Evolutionary conservation across 2,888 invertebrate genomes (phyloP).

Genomic region (Athalia cordata): DNA sequence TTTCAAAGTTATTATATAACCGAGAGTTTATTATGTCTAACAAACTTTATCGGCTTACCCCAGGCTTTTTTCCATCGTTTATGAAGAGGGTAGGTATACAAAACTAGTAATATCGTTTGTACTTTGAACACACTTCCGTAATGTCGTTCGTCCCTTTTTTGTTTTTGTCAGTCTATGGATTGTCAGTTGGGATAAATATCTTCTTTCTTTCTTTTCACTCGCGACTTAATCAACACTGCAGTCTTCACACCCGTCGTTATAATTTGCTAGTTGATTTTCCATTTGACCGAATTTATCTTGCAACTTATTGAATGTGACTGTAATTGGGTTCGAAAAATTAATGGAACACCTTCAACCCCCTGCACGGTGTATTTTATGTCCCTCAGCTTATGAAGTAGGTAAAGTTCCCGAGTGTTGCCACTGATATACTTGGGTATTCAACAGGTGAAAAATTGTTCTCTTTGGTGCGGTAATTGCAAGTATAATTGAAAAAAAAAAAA

Average conservation of each 20-base stretch:
- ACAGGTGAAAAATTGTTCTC: too few relatives aligned
- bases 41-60: constrained; percentile 19
- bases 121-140: neutral
- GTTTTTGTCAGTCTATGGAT: neutral
- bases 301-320: neutral
- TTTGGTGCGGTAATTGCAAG: too few relatives aligned
- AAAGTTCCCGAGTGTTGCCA: neutral
- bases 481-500: too few relatives aligned
- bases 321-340: neutral
- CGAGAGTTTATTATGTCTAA: neutral
- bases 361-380: neutral
- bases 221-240: neutral
- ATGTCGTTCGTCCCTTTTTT: neutral
- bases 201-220: neutral
- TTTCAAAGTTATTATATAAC: too few relatives aligned
- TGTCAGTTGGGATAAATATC: neutral
- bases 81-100: neutral
- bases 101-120: neutral
- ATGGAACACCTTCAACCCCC: too few relatives aligned
- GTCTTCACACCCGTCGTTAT: neutral
- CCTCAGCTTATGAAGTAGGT: neutral
- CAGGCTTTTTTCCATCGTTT: constrained; percentile 33
- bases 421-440: too few relatives aligned
- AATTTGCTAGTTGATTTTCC: constrained; percentile 14
- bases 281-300: neutral